A percentile compares a stretch with the other conserved stretches of the same genome.
These are phyloP conservation scores for Drosophila dunni DNA, from an alignment of 1,140 invertebrate species.

Conservation along the genomic window DNA sequence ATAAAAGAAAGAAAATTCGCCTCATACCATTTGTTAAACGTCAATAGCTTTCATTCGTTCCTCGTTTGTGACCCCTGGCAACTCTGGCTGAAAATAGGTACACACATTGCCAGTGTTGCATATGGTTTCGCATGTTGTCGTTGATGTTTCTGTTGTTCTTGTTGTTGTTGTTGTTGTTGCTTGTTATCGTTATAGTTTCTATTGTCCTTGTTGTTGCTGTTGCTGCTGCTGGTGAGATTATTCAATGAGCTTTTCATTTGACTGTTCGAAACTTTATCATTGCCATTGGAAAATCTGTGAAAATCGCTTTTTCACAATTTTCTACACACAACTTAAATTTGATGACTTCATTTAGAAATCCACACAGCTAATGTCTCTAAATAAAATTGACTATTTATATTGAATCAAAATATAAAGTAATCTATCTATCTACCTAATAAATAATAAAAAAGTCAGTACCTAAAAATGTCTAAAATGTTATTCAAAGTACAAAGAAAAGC, in stretches of 20 bases:
- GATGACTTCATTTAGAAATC: background rate
- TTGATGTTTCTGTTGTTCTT: conserved; percentile 2
- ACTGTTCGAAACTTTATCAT: conserved; percentile 58
- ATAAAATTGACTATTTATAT: no score
- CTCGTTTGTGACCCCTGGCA: conserved; percentile 25
- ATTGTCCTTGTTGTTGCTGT: conserved; percentile 29
- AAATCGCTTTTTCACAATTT: no score
- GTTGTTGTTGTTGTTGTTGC: conserved; percentile 16
- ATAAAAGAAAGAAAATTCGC: conserved; percentile 1
- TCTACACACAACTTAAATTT: background rate
- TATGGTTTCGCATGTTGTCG: conserved; percentile 43
- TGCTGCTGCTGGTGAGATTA: conserved; percentile 41
- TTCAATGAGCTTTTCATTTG: conserved; percentile 72
- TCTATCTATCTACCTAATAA: no score
- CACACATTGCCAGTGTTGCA: conserved; percentile 48
- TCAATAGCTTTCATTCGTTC: conserved; percentile 51
- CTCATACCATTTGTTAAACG: conserved; percentile 50
- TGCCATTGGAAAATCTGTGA: conserved; percentile 43
- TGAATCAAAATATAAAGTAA: no score
- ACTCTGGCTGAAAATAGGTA: conserved; percentile 19
- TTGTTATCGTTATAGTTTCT: conserved; percentile 52
- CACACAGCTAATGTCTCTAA: no score
- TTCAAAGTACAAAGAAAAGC: no score
- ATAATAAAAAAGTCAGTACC: no score
- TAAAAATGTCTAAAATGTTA: no score